A percentile compares a stretch with the other conserved stretches of the same genome.
Evolutionary conservation across 2,888 invertebrate genomes (phyloP).

Genomic region (Epinotia nisella): DNA sequence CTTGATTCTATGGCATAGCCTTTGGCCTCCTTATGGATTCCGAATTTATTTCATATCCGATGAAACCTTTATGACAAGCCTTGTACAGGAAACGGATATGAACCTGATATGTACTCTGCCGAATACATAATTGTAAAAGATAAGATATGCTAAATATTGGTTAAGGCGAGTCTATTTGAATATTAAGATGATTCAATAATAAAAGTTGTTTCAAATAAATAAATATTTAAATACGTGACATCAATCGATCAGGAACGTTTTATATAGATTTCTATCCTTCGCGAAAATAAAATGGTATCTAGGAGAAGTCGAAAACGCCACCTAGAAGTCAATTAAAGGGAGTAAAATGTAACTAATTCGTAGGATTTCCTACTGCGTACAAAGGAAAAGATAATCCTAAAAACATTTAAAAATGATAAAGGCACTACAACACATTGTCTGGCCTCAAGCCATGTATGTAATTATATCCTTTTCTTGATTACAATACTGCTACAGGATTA

Average conservation of each 20-base stretch:
- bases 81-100: slow-evolving; percentile 16
- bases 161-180: background rate
- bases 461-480: background rate
- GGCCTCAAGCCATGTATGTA: too few species aligned
- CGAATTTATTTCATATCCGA: slow-evolving; percentile 3
- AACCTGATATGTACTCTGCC: slow-evolving; percentile 5
- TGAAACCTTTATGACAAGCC: background rate
- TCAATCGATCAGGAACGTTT: too few species aligned
- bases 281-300: too few species aligned
- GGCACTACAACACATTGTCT: background rate
- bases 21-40: background rate
- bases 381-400: background rate
- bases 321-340: too few species aligned
- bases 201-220: too few species aligned
- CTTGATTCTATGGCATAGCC: too few species aligned
- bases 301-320: too few species aligned
- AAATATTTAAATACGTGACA: too few species aligned
- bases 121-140: background rate
- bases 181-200: background rate
- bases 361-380: too few species aligned
- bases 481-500: background rate
- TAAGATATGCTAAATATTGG: background rate
- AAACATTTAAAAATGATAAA: background rate
- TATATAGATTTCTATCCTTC: too few species aligned
- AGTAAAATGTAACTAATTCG: too few species aligned